A percentile compares a stretch with the other conserved stretches of the same genome.
Conservation (phyloP, 2,113 vertebrate species). For the Riparia riparia region DNA sequence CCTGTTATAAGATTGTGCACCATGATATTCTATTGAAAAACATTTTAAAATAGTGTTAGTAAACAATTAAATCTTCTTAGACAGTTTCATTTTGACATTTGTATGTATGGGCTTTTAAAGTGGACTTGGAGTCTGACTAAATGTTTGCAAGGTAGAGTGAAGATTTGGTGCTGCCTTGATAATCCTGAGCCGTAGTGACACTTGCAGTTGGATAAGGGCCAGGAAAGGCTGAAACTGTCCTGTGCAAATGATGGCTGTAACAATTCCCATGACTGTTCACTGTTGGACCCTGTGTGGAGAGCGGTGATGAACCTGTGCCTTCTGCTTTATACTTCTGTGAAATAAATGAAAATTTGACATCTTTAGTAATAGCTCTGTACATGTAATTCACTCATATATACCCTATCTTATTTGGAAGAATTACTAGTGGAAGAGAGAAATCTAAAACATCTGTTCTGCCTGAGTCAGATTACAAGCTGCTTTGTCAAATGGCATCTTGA, state of each 20-base stretch:
- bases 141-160: neutral
- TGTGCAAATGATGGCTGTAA: rapidly evolving
- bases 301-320: neutral
- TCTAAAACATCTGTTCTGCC: neutral
- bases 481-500: neutral
- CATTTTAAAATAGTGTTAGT: neutral
- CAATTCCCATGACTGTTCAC: neutral
- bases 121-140: neutral
- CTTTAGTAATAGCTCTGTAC: neutral
- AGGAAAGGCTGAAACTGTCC: neutral
- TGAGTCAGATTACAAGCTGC: neutral
- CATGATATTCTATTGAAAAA: neutral
- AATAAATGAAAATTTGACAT: neutral
- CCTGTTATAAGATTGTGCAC: neutral
- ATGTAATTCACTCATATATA: neutral
- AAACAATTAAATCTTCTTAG: neutral
- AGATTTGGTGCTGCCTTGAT: neutral
- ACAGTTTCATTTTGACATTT: neutral
- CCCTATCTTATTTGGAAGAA: neutral
- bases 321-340: neutral
- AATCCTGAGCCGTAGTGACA: neutral
- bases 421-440: neutral
- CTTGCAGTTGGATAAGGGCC: neutral
- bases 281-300: rapidly evolving
- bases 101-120: neutral